Evolutionary conservation across 2,888 invertebrate genomes (phyloP), one percentile per base, ranked within the genome.

Genomic region (Pinctada fucata): DNA sequence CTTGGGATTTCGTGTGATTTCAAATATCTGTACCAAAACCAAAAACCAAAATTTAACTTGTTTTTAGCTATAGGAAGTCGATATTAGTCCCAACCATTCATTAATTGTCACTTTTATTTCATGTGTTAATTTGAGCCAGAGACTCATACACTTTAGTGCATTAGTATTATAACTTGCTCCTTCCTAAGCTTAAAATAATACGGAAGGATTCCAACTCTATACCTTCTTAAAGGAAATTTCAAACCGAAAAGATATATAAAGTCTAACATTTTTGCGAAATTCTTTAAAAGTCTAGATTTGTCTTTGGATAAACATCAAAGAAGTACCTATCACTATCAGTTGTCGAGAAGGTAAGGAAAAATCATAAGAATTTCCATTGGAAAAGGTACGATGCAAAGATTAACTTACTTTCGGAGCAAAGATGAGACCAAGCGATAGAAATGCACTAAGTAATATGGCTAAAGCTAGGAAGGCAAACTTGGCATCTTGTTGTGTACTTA

Each of bases 351-450:
- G 0, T 58, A 10, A 58, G 13, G 58, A 0, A 58, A 10, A 58
- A 58, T 58, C 58, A 58, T 13, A 1, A 58, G 6, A 58, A 13
- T 58, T 6, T 1, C 58, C 6, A 13, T 58, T 58, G 58, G 13
- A 58, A 10, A 58, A 58, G 13, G 58, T 58, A 49, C 71, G 82
- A 50, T 13, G 31, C 31, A 3, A 75, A 58, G 6, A 58, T 10
- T 10, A 13, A 58, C 86, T 65, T 85, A 92, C 97, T 95, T 99
- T 99, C 87, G 99, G 99, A 90, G 98, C 96, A 94, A 99, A 99
- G 91, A 99, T 97, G 88, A 99, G 95, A 78, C 99, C 97, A 97
- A 99, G 97, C 92, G 99, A 98, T 82, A 99, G 95, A 94, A 98
- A 98, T 93, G 98, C 97, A 94, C 99, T 99, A 93, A 99, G 97